Evolutionary conservation across 92 coral and sea anemone genomes (phyloP).

Genomic region (Zoanthus sansibaricus): DNA sequence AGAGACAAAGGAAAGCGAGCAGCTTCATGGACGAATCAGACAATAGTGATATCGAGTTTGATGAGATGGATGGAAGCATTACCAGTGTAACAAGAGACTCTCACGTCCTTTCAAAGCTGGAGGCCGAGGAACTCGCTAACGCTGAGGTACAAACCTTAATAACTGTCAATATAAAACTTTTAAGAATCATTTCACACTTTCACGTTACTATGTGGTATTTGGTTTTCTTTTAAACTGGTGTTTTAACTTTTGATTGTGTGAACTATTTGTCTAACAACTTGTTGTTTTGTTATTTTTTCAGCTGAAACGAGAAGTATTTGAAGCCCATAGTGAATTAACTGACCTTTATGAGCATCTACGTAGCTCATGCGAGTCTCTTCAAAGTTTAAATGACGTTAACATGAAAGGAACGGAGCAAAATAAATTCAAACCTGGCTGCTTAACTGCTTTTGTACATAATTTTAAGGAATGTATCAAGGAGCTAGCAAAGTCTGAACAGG

Average conservation of each 20-base stretch:
- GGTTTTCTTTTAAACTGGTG: too few species aligned
- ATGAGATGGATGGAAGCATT: conserved; percentile 57
- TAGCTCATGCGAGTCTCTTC: conserved; percentile 63
- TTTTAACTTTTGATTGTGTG: not conserved
- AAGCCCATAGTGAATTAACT: conserved; percentile 80
- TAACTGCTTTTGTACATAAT: conserved; percentile 77
- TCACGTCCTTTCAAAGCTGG: conserved; percentile 78
- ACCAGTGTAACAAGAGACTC: conserved; percentile 65
- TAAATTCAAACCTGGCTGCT: conserved; percentile 67
- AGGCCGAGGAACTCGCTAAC: conserved; percentile 85
- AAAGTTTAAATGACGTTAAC: conserved; percentile 59
- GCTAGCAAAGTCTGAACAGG: conserved; percentile 48
- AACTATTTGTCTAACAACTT: not conserved
- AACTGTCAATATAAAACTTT: not conserved
- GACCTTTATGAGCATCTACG: conserved; percentile 78
- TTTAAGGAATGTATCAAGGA: conserved; percentile 80
- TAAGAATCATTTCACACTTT: too few species aligned
- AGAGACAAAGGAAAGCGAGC: conserved; percentile 75
- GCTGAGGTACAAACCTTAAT: conserved; percentile 68
- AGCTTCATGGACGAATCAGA: conserved; percentile 74
- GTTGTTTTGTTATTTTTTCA: conserved; percentile 10
- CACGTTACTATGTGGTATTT: too few species aligned
- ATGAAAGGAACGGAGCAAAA: conserved; percentile 57
- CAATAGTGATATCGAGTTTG: conserved; percentile 84
- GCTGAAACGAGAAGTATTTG: conserved; percentile 78